A percentile compares a stretch with the other conserved stretches of the same genome.
Conservation (phyloP, 2,888 invertebrate genomes). For the Hirtodrosophila confusa region DNA sequence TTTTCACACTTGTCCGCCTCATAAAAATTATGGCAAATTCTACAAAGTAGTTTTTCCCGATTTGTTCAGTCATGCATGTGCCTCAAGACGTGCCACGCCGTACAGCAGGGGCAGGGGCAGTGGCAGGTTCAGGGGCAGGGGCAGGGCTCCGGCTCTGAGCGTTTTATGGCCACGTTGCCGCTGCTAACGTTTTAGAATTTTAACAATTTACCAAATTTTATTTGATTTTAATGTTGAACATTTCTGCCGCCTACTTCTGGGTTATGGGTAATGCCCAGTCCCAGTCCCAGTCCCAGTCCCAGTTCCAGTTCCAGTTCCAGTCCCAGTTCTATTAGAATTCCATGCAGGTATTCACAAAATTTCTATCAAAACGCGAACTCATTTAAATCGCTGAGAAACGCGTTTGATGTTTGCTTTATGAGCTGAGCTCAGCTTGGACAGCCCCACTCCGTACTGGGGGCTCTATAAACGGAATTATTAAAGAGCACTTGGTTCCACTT, state of each 20-base stretch:
- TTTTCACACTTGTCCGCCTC: slow-evolving; percentile 69
- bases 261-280: slow-evolving; percentile 16
- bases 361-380: slow-evolving; percentile 74
- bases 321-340: slow-evolving; percentile 50
- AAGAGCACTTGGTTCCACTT: slow-evolving; percentile 34
- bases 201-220: slow-evolving; percentile 62
- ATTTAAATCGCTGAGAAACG: slow-evolving; percentile 67
- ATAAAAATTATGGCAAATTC: slow-evolving; percentile 62
- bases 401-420: slow-evolving; percentile 74
- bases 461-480: slow-evolving; percentile 15
- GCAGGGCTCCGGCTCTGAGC: background rate
- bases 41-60: slow-evolving; percentile 39
- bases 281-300: too few relatives aligned
- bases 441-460: background rate
- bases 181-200: slow-evolving; percentile 62
- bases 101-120: background rate
- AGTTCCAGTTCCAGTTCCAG: too few relatives aligned
- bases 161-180: slow-evolving; percentile 55
- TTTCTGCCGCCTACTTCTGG: slow-evolving; percentile 69
- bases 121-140: slow-evolving; percentile 2
- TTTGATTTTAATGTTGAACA: slow-evolving; percentile 73
- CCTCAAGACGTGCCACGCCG: slow-evolving; percentile 53
- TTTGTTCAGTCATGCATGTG: slow-evolving; percentile 27
- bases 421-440: slow-evolving; percentile 27
- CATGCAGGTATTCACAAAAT: slow-evolving; percentile 44